A percentile compares a stretch with the other conserved stretches of the same genome.
Evolutionary conservation across 2,113 vertebrate species (phyloP).

Genomic region (Pleuronectes platessa): DNA sequence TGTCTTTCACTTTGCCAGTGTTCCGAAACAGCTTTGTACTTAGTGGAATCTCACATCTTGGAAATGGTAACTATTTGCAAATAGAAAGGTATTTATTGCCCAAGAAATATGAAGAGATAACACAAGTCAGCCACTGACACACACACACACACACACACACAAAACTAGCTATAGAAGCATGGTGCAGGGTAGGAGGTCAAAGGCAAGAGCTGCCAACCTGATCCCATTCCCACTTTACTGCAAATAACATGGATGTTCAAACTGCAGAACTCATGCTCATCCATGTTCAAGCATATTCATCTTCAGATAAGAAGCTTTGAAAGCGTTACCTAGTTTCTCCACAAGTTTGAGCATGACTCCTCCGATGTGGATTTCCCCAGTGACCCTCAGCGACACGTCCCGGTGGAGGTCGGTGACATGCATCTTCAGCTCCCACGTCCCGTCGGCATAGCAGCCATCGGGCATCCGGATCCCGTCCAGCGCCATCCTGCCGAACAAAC

Average conservation of each 20-base stretch:
- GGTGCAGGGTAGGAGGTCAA: slow-evolving; percentile 6
- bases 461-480: slow-evolving; percentile 99
- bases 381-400: slow-evolving; percentile 94
- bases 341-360: slow-evolving; percentile 99
- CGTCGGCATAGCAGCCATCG: slow-evolving; percentile 98
- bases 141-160: background rate
- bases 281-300: background rate
- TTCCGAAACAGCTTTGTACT: slow-evolving; percentile 20
- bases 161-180: background rate
- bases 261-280: background rate
- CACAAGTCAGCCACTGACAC: slow-evolving; percentile 11
- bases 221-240: background rate
- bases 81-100: slow-evolving; percentile 36
- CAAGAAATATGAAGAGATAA: slow-evolving; percentile 51
- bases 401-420: slow-evolving; percentile 95
- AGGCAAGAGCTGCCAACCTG: background rate
- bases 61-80: slow-evolving; percentile 16
- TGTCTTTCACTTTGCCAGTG: background rate
- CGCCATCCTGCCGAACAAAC: slow-evolving; percentile 86
- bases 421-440: slow-evolving; percentile 98
- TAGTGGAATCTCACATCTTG: slow-evolving; percentile 17
- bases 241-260: background rate
- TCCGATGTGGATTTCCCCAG: slow-evolving; percentile 96
- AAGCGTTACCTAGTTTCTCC: slow-evolving; percentile 92
- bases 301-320: slow-evolving; percentile 23